Evolutionary conservation across 1,140 invertebrate species (phyloP), one percentile per base, ranked within the genome.

Genomic region (Drosophila pseudoobscura): DNA sequence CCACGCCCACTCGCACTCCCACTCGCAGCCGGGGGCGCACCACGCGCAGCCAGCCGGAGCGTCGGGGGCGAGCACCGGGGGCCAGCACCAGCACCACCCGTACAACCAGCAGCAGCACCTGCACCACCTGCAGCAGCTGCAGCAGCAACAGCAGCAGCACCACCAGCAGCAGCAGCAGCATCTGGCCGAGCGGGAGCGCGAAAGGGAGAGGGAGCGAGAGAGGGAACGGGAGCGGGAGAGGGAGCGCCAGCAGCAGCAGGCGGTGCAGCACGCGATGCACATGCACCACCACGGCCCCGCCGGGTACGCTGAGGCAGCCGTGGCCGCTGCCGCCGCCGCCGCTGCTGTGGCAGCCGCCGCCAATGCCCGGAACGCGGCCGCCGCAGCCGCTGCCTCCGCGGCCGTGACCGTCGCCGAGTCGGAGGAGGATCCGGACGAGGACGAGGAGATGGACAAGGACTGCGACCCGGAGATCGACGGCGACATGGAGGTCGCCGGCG

Each of bases 101-200:
- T 89, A 90, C 60, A 90, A 90, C 55, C 89, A 90, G 68, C 89
- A 90, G 63, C 89, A 90, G 69, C 89, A 90, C 17, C 57, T 89
- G 68, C 88, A 90, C 20, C 87, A 90, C 17, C 59, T 80, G 54
- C 89, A 90, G 69, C 89, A 90, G 56, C 69, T 82, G 24, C 84
- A 89, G 31, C 84, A 89, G 39, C 76, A 78, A 4, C 76, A 78
- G 13, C 75, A 83, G 24, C 73, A 78, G 8, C 80, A 78, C 0
- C 84, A 83, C 15, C 85, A 88, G n/a, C 83, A 83, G 15, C 69
- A 73, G 6, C 78, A 77, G 6, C 66, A 62, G 6, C 78, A 69
- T 11, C 74, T 63, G 53, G 35, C 35, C 35, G 69, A 71, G 24
- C 76, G 66, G 46, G 62, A 45, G 22, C 72, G 63, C 39, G 75